Conservation (phyloP, 2,797 vertebrate species). For the Sebastes iracundus region DNA sequence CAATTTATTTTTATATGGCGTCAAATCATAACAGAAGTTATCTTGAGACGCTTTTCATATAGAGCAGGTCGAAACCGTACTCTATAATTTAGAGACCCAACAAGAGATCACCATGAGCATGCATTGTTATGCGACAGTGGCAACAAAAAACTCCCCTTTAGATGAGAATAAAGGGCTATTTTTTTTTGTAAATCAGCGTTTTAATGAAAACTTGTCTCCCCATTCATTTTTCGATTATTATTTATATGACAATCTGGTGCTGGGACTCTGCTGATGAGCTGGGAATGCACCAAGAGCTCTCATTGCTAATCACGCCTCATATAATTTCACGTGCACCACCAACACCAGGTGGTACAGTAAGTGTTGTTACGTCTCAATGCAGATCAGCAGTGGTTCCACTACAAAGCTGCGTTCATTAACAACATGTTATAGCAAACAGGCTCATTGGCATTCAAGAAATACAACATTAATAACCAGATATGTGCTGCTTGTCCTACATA, state of each 20-base stretch:
- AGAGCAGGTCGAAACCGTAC: too few relatives aligned
- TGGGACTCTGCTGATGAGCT: neutral
- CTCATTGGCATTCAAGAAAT: neutral
- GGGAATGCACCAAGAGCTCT: neutral
- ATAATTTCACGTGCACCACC: neutral
- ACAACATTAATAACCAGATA: neutral
- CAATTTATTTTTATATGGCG: too few relatives aligned
- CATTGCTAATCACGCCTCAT: neutral
- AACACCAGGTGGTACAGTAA: neutral
- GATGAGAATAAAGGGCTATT: neutral
- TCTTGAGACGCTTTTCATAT: too few relatives aligned
- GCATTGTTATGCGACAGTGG: too few relatives aligned
- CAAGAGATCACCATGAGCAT: too few relatives aligned
- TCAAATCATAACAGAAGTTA: too few relatives aligned
- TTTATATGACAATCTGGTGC: neutral
- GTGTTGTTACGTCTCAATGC: neutral
- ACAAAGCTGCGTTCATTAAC: slow-evolving; percentile 8
- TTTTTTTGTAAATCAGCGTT: neutral
- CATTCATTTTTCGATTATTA: neutral
- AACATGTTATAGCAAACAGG: neutral
- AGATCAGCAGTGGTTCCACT: slow-evolving; percentile 17
- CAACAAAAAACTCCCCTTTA: neutral
- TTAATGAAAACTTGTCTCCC: neutral
- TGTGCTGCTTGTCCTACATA: neutral
- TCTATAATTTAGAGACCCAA: too few relatives aligned